phyloP scores from a whole-genome alignment of 1,140 invertebrate species.

The Neodiprion pinetum region DNA sequence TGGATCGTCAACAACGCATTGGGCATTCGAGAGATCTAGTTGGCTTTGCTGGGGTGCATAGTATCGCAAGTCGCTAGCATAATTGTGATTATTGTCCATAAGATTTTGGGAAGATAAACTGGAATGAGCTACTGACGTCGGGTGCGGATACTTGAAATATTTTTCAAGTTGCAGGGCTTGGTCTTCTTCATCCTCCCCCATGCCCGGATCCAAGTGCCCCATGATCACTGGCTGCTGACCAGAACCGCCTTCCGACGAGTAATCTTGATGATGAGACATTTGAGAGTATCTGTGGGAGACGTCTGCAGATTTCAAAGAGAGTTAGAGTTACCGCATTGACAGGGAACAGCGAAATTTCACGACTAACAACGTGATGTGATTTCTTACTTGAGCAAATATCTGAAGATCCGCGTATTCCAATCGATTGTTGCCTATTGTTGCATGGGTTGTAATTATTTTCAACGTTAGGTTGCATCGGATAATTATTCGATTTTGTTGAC shows the following conservation, averaged over 20 bases:
- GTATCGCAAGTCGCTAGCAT: slow-evolving; percentile 58
- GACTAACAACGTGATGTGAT: too few relatives aligned
- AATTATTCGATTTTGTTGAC: slow-evolving; percentile 47
- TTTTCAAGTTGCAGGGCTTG: slow-evolving; percentile 59
- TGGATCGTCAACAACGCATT: slow-evolving; percentile 56
- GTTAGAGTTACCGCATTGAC: background rate
- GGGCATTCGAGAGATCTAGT: slow-evolving; percentile 48
- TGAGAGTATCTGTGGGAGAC: slow-evolving; percentile 53
- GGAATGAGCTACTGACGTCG: slow-evolving; percentile 49
- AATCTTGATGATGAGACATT: slow-evolving; percentile 57
- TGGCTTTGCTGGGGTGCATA: slow-evolving; percentile 53
- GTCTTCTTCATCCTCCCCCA: slow-evolving; percentile 53
- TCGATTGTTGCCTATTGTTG: slow-evolving; percentile 48
- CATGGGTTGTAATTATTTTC: slow-evolving; percentile 56
- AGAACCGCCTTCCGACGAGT: slow-evolving; percentile 43
- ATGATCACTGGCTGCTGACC: slow-evolving; percentile 46
- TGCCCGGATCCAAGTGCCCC: slow-evolving; percentile 46
- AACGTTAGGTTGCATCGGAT: slow-evolving; percentile 50
- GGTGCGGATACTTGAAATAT: slow-evolving; percentile 61
- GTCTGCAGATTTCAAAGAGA: slow-evolving; percentile 26
- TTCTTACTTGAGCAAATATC: slow-evolving; percentile 52
- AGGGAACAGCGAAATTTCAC: too few relatives aligned
- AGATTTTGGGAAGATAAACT: slow-evolving; percentile 52
- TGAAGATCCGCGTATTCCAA: slow-evolving; percentile 43
- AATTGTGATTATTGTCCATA: slow-evolving; percentile 63